Evolutionary conservation across 1,140 invertebrate species (phyloP), one percentile per base, ranked within the genome.

Genomic region (Eciton burchellii): DNA sequence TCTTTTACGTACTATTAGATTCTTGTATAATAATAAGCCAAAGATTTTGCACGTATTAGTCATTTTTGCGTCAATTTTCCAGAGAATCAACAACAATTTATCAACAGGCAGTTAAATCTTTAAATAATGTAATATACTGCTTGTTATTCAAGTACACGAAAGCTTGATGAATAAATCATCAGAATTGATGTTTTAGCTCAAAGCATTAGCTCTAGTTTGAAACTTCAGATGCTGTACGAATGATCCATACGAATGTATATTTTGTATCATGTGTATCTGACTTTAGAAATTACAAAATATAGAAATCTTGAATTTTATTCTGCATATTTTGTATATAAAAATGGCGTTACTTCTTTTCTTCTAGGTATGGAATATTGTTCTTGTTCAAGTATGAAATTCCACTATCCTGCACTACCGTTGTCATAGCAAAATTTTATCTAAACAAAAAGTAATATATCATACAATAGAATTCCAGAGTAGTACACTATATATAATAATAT

Each of bases 21-120:
- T 92, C 84, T 94, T 94, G 63, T 90, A 89, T 54, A 94, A 77
- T 14, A 94, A 70, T 5, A 94, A 85, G 6, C 81, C 72, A 65
- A 93, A 91, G 19, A 91, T 89, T 63, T 88, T 90, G 19, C 85
- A 14, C 14, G 5, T 4, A 5, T n/a, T 45, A 14, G 24, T 9
- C 86, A 88, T 88, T 81, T 88, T 81, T 62, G 21, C 45, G 14
- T 49, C 6, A 35, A 4, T 11, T 74, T 63, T 1, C 9, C 21
- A 29, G 2, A 57, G 29, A 1, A 49, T n/a, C 6, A 1, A 6
- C 9, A 16, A 45, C 0, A 12, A 52, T 21, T 24, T 16, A 21
- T 54, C n/a, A n/a, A 0, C 4, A 19, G 12, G 24, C 6, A 24
- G 0, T 52, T 6, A 60, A 47, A 59, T 43, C 6, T 19, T 9